Base-by-base conservation (phyloP, 2,888 invertebrate species). In the Latheticus oryzae region DNA sequence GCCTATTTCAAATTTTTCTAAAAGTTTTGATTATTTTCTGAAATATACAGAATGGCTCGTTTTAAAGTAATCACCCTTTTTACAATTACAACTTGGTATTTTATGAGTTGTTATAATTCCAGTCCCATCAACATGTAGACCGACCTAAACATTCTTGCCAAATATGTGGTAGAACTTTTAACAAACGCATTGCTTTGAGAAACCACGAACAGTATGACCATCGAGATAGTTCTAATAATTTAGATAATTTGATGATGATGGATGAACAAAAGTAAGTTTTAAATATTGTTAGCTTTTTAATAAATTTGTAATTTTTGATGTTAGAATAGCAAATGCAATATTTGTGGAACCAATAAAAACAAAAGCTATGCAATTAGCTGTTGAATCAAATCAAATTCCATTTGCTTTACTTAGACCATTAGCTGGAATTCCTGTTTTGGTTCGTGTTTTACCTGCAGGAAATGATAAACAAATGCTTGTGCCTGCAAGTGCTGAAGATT, bases 291-390 rank as follows among this genome's bases (percentile, higher is more conserved):
- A 15, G 9, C 15, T 24, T 16, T 11, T 16, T 37, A 24, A 2
- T 43, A 37, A 12, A 38, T n/a, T n/a, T n/a, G 1, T 1, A 13
- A 19, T 38, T 19, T 38, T 37, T 37, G 1, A 7, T 15, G n/a
- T 9, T 24, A 58, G 40, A 58, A 40, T 33, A 8, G 19, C 76
- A 53, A 82, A 81, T 54, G 86, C 86, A 1, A 84, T 89, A 11
- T 78, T 88, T 1, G 86, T 89, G n/a, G 87, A 88, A 61, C 85
- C 85, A 21, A 89, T 89, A 58, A 85, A 85, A 66, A 89, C 89
- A 0, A 85, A 85, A 58, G 88, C 88, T 2, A 88, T 89, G 88
- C 84, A 84, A 40, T 82, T 83, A 4, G 88, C 88, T 2, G 68
- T 86, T 4, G 71, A 84, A 3, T 83, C 84, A 1, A 85, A 84